Evolutionary conservation across 2,888 invertebrate species (phyloP), one percentile per base, ranked within the genome.

Genomic region (Yponomeuta evonymella): DNA sequence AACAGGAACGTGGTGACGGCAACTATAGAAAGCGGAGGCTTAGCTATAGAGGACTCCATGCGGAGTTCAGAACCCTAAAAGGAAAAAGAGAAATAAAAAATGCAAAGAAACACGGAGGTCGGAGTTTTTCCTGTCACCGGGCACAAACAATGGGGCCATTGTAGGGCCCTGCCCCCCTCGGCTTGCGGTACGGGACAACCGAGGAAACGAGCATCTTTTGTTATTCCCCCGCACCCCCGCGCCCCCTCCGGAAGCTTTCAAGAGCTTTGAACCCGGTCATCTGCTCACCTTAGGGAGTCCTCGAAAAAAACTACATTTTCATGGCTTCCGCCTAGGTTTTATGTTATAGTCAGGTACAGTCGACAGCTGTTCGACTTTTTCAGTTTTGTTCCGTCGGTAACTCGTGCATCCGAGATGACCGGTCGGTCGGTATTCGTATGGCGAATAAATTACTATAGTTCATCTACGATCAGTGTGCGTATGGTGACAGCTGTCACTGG

Each of bases 61-160:
- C 43, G 43, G 43, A 43, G 43, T 43, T 15, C 87, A 85, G 84
- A 81, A 77, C 79, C 76, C 76, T 15, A 77, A 79, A 80, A 78
- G 79, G 82, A 86, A 86, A 83, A 84, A 85, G 81, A 86, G 82
- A 83, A 89, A 90, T 89, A 90, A 91, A 91, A 90, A 90, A 89
- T 88, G 88, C 89, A 89, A 86, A 89, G 90, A 88, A 90, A 90
- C 90, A 90, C 89, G 87, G 91, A 89, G 91, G 91, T 91, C 86
- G 90, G 89, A 90, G 92, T 90, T 92, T 92, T 91, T 91, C 91
- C 91, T 90, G 91, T 90, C 91, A 90, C 90, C 90, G 90, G 87
- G 87, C 86, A 90, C 89, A 91, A 91, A 92, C 92, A 92, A 92
- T 91, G 86, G 83, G 82, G 84, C 87, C 78, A 90, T 90, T 90